Conservation (phyloP, 2,797 vertebrate species). For the Ceyx erithaca region DNA sequence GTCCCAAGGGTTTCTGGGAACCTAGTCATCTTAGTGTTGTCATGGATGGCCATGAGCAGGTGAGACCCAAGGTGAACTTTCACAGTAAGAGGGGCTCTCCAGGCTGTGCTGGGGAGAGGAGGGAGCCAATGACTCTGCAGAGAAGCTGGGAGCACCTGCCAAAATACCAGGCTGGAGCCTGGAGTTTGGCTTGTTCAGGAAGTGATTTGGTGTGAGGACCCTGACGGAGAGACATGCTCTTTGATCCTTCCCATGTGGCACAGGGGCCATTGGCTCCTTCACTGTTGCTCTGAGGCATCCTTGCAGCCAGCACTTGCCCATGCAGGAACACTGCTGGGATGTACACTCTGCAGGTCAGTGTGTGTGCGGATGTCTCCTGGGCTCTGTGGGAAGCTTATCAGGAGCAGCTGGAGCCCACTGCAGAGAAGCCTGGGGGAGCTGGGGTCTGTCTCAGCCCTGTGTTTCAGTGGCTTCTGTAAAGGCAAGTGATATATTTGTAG, state of each 20-base stretch:
- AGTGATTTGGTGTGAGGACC: neutral
- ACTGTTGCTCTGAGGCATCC: too few species aligned
- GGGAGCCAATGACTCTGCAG: neutral
- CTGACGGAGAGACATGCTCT: neutral
- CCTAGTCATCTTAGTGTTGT: too few species aligned
- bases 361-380: neutral
- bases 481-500: neutral
- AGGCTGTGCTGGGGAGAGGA: neutral
- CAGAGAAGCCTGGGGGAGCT: neutral
- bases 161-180: neutral
- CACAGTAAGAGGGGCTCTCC: neutral
- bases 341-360: rapidly evolving
- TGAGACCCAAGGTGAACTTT: neutral
- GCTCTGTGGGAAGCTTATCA: neutral
- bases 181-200: neutral
- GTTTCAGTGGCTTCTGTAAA: neutral
- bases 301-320: rapidly evolving
- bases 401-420: neutral
- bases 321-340: neutral
- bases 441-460: neutral
- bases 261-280: neutral
- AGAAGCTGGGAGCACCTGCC: neutral
- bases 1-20: neutral
- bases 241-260: rapidly evolving
- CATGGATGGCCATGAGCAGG: neutral